phyloP scores from a whole-genome alignment of 1,140 invertebrate species.

The Drosophila lowei region DNA sequence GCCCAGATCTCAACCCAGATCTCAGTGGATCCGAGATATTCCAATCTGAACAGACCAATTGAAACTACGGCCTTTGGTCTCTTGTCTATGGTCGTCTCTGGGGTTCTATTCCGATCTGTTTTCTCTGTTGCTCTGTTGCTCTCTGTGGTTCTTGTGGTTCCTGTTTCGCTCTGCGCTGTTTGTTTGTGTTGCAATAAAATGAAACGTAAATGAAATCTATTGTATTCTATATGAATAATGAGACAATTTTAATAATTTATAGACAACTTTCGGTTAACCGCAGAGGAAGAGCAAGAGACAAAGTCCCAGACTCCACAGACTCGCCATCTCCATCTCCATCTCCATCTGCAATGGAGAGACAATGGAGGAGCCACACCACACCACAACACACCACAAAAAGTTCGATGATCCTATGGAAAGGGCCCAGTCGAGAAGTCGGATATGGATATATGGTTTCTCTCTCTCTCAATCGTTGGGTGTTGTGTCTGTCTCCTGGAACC shows the following conservation, averaged over 20 bases:
- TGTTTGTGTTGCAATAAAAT: conserved; percentile 79
- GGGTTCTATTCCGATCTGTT: conserved; percentile 19
- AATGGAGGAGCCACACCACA: conserved; percentile 24
- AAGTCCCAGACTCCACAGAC: conserved; percentile 17
- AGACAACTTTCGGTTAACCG: conserved; percentile 81
- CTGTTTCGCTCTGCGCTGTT: neutral
- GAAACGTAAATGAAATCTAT: conserved; percentile 81
- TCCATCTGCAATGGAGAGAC: conserved; percentile 30
- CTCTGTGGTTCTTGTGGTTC: conserved; percentile 45
- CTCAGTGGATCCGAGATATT: conserved; percentile 26
- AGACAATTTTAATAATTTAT: conserved; percentile 83
- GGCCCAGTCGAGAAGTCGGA: conserved; percentile 47
- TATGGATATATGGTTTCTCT: conserved; percentile 65
- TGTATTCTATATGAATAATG: conserved; percentile 82
- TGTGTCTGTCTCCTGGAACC: conserved; percentile 13
- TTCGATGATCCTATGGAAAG: conserved; percentile 70
- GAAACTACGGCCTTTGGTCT: conserved; percentile 69
- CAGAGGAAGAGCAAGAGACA: conserved; percentile 36
- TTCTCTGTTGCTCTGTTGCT: too few relatives aligned
- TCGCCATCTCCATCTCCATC: conserved; percentile 2
- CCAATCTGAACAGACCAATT: conserved; percentile 8
- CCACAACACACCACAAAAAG: conserved; percentile 53
- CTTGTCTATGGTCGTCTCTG: conserved; percentile 10
- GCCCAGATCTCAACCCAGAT: conserved; percentile 45
- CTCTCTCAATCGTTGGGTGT: neutral